Base-by-base conservation (phyloP, 2,797 vertebrate species). In the Rhinoraja longicauda region DNA sequence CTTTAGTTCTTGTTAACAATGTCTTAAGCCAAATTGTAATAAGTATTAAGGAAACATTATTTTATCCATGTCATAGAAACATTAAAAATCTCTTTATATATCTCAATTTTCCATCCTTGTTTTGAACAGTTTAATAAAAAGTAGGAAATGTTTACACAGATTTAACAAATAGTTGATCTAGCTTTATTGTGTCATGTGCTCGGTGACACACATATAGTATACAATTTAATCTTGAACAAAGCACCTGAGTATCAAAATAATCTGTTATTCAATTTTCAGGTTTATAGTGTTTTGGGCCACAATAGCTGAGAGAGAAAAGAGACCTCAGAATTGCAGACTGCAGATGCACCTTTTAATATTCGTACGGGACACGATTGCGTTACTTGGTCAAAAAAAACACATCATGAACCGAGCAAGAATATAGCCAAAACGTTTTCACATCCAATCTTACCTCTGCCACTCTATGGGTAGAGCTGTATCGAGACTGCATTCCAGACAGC, bases 381-480 rank as follows among this genome's bases (percentile, higher is more conserved):
- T 81, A 88, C 9, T 17, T 45, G 26, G 26, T 90, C 93, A 94
- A 72, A 91, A 9, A 79, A n/a, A 78, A 79, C 39, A 70, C 0
- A 19, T 92, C 0, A 53, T 1, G 13, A 93, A 21, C 1, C 94
- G 86, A 29, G 84, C 0, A 0, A 86, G 93, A 93, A 0, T 36
- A 93, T 81, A 67, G 0, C 93, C 12, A 67, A 59, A 45, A 59
- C 24, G 93, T 53, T 39, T 70, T 70, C 79, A 93, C 93, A 77
- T 93, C 24, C 92, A 93, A 93, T 79, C 1, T 97, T 96, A 99
- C 98, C 96, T 98, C 98, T 75, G 97, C 98, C 93, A 98, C 97
- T 96, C 98, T 96, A 95, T 98, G 99, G 9, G 98, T 99, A 39
- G 98, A 99, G 96, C 98, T 99, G 96, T 99, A 99, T 36, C 98